A percentile compares a stretch with the other conserved stretches of the same genome.
Evolutionary conservation across 2,888 invertebrate species (phyloP).

Genomic region (Crematogaster levior): DNA sequence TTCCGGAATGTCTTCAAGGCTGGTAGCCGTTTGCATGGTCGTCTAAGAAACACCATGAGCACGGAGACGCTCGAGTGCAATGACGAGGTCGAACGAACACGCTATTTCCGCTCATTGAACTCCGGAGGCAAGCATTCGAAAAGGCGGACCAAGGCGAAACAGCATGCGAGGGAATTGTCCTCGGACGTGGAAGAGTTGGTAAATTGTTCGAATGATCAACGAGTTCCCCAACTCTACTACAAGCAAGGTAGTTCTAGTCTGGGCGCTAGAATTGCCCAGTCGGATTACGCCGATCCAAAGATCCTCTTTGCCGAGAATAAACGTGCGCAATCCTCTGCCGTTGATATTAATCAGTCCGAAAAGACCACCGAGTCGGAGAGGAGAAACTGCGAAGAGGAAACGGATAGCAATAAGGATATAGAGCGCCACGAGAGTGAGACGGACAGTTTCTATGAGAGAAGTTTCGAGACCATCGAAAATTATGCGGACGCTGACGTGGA

Average conservation of each 20-base stretch:
- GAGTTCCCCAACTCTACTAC: conserved; percentile 85
- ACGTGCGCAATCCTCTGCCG: conserved; percentile 53
- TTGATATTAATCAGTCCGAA: conserved; percentile 14
- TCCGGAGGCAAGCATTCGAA: conserved; percentile 61
- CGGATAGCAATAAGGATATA: conserved; percentile 4
- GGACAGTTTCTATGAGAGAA: conserved; percentile 92
- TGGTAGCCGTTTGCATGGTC: conserved; percentile 81
- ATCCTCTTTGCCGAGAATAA: conserved; percentile 87
- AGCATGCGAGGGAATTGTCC: conserved; percentile 77
- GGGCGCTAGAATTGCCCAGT: conserved; percentile 95
- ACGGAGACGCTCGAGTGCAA: conserved; percentile 84
- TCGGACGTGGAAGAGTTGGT: conserved; percentile 80
- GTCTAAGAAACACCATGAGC: conserved; percentile 83
- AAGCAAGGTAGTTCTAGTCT: conserved; percentile 93
- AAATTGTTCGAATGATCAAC: conserved; percentile 72
- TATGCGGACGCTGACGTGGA: conserved; percentile 88
- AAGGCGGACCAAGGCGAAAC: conserved; percentile 82
- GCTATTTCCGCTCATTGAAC: conserved; percentile 74
- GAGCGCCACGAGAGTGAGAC: conserved; percentile 85
- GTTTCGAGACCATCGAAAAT: conserved; percentile 91
- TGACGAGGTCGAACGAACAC: conserved; percentile 79
- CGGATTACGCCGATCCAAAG: conserved; percentile 94
- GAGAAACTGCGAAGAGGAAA: conserved; percentile 43
- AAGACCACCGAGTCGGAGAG: conserved; percentile 21
- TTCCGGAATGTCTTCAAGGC: conserved; percentile 85